Conservation (phyloP, 2,888 invertebrate species). For the Alviniconcha strummeri region DNA sequence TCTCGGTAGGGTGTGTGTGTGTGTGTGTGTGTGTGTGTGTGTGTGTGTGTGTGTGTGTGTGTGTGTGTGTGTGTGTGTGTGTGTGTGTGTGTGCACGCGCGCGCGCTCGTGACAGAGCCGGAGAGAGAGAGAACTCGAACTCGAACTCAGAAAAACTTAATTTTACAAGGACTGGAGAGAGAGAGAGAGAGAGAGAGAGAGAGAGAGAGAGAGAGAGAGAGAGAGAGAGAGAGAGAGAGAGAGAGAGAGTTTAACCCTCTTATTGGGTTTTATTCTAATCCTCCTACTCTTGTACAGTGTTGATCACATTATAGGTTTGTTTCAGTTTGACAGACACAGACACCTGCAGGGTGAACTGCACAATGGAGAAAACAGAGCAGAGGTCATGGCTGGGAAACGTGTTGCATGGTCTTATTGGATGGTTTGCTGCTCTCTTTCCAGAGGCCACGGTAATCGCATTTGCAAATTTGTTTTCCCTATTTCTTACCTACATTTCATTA, state of each 20-base stretch:
- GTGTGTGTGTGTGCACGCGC: no score
- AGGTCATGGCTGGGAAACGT: background rate
- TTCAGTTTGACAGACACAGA: no score
- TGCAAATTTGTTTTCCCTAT: no score
- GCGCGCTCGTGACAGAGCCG: no score
- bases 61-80: no score
- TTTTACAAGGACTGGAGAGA: no score
- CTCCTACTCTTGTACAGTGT: background rate
- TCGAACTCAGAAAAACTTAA: no score
- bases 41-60: no score
- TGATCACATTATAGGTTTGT: background rate
- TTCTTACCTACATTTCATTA: background rate
- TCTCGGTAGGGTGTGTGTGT: no score
- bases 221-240: background rate
- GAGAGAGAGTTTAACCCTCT: background rate
- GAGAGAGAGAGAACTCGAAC: no score
- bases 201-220: constrained; percentile 6
- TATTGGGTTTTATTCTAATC: background rate
- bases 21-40: no score
- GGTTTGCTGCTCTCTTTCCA: background rate
- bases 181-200: constrained; percentile 2
- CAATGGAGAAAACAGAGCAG: background rate
- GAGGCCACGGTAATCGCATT: background rate
- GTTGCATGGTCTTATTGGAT: background rate
- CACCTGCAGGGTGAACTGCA: no score